Evolutionary conservation across 2,113 vertebrate genomes (phyloP), one percentile per base, ranked within the genome.

Genomic region (Genyomyrus donnyi): DNA sequence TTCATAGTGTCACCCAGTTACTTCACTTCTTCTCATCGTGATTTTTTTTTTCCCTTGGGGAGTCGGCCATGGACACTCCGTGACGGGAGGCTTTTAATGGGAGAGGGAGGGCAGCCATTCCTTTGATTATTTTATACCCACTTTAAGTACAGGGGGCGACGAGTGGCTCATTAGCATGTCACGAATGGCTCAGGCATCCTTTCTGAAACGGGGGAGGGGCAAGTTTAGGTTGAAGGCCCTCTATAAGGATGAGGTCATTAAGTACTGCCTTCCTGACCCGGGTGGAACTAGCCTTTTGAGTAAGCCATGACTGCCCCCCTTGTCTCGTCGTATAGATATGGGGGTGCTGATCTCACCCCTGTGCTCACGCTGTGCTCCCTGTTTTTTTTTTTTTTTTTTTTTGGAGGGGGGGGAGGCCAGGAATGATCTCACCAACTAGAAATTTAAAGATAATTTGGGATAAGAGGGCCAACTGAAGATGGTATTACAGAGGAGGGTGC

Each of bases 81-180:
- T 70, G 35, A 50, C 4, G 0, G 19, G 88, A 2, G 88, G 46
- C 39, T 85, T 58, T 88, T 80, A 88, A 53, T 80, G 86, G 58
- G 58, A 21, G 19, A 39, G 58, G 17, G 5, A n/a, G 21, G 24
- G 39, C 56, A 85, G 77, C 24, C 21, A 45, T 83, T 42, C 66
- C 50, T 24, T 84, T 56, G 88, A 56, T 83, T 90, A 88, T 77
- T n/a, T 77, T 88, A 88, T 46, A 17, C 46, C 31, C n/a, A 19
- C 10, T 86, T 5, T 58, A 27, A 2, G 17, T 58, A 52, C 48
- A 39, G 35, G 87, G 48, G 39, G 46, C 48, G 21, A 31, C 31
- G 35, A 3, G 7, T 88, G 19, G 52, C 42, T 58, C 17, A 70
- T 87, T 87, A 90, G 56, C 35, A 1, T 11, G 58, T 13, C 17